Conservation (phyloP, 2,113 vertebrate species). For the Nothocercus nigrocapillus region DNA sequence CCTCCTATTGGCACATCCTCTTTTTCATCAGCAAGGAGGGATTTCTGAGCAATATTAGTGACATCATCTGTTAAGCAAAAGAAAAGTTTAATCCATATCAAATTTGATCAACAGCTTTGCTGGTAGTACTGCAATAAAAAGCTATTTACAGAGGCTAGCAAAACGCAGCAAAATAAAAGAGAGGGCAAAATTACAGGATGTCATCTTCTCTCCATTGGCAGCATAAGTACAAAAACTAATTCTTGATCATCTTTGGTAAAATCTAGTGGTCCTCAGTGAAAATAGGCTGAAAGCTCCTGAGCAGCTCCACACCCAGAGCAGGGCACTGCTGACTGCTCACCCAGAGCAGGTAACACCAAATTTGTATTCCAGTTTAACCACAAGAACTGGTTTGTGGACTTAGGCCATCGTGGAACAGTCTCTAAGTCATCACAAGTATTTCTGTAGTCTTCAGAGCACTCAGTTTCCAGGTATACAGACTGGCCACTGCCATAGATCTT, state of each 20-base stretch:
- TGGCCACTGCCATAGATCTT: background rate
- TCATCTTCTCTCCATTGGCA: background rate
- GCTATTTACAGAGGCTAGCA: background rate
- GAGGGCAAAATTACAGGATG: background rate
- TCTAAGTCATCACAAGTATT: background rate
- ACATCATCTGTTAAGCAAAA: slow-evolving; percentile 53
- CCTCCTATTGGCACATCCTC: background rate
- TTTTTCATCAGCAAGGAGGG: background rate
- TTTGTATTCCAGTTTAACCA: background rate
- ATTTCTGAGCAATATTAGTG: background rate
- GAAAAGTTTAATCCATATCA: background rate
- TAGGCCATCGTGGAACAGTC: no score
- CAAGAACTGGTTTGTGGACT: background rate
- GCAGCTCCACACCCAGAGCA: background rate
- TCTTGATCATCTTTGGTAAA: background rate
- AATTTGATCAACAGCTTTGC: background rate
- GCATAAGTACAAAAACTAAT: background rate
- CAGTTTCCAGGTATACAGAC: background rate
- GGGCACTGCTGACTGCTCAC: background rate
- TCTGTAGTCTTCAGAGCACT: background rate
- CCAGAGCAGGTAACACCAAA: background rate
- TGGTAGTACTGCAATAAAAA: background rate
- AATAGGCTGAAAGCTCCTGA: background rate
- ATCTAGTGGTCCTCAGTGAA: background rate
- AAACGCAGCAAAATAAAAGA: background rate